Base-by-base conservation (phyloP, 2,113 vertebrate species). In the Leptobrachium leishanense region DNA sequence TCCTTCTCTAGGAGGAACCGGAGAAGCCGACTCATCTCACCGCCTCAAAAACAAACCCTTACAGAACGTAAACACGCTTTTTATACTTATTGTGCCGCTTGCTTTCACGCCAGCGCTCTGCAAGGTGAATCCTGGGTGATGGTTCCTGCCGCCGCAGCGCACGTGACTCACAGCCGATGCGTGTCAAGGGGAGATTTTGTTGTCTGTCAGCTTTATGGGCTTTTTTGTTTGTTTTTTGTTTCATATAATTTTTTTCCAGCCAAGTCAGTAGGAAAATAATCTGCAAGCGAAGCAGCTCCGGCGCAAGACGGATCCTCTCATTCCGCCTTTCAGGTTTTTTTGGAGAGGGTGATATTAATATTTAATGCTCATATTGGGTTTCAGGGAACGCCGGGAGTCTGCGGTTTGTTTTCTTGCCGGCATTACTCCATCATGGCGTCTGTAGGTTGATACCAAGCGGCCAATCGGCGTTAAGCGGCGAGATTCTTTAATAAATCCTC, bases 121-220 rank as follows among this genome's bases (percentile, higher is more conserved):
- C 55, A 59, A 76, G 75, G 65, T 20, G 64, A 68, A 57, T 54
- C 42, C n/a, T 43, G 11, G 46, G 20, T 1, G 6, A 31, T 54
- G 3, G 41, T 15, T 43, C 50, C 39, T 43, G 74, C 54, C 65
- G 46, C 65, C 10, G 8, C 7, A 20, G 65, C 64, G 55, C 20
- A 55, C 68, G 74, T 57, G 44, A 57, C 59, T 65, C 5, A 57
- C 40, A 57, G 75, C 20, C 39, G 54, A 76, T 31, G 6, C 40
- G n/a, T 20, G 62, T 64, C 3, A 43, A 43, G 40, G n/a, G 50
- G 54, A 64, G 41, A 68, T 55, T 68, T 42, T 68, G 39, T n/a
- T 66, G 50, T 54, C 74, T 55, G 13, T 68, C 65, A 43, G 65
- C 40, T 76, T 68, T 59, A 46, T 68, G 13, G 3, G 8, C 9